Evolutionary conservation across 1,140 invertebrate species (phyloP).

Genomic region (Druon quercuslanigerum): DNA sequence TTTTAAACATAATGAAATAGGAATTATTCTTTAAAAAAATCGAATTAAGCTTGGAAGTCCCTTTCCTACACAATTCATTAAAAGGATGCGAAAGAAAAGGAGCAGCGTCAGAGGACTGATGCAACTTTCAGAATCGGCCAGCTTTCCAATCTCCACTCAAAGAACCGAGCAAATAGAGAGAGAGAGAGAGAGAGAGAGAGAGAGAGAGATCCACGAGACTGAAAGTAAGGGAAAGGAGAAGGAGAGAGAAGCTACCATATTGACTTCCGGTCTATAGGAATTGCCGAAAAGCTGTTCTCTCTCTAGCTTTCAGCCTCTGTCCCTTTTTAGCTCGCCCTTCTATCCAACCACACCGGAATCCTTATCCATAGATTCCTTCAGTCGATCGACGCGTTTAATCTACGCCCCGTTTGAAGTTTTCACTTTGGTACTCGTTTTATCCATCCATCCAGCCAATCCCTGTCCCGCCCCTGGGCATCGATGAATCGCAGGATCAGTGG

Average conservation of each 20-base stretch:
- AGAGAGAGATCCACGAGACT: slow-evolving; percentile 18
- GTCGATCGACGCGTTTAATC: slow-evolving; percentile 64
- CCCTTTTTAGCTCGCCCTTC: slow-evolving; percentile 23
- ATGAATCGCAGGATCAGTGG: slow-evolving; percentile 52
- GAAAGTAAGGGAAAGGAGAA: slow-evolving; percentile 3
- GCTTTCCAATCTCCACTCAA: slow-evolving; percentile 53
- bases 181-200: slow-evolving; percentile 47
- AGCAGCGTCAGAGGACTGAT: not conserved
- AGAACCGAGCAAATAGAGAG: slow-evolving; percentile 54
- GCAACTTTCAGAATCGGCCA: slow-evolving; percentile 15
- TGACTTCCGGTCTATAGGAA: slow-evolving; percentile 61
- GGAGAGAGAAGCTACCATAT: slow-evolving; percentile 47
- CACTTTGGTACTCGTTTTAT: slow-evolving; percentile 53
- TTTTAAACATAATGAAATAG: no score
- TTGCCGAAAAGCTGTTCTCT: slow-evolving; percentile 56
- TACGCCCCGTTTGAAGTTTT: slow-evolving; percentile 65
- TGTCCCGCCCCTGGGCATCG: slow-evolving; percentile 42
- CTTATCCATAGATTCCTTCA: slow-evolving; percentile 52
- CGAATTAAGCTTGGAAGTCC: slow-evolving; percentile 1
- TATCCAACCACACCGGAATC: slow-evolving; percentile 48
- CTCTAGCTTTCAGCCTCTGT: slow-evolving; percentile 8
- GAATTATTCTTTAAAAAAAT: slow-evolving; percentile 2
- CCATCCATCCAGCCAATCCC: slow-evolving; percentile 28
- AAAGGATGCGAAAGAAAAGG: slow-evolving; percentile 8
- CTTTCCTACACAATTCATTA: slow-evolving; percentile 17